phyloP scores from a whole-genome alignment of 2,888 invertebrate genomes.

The Hetaerina titia region DNA sequence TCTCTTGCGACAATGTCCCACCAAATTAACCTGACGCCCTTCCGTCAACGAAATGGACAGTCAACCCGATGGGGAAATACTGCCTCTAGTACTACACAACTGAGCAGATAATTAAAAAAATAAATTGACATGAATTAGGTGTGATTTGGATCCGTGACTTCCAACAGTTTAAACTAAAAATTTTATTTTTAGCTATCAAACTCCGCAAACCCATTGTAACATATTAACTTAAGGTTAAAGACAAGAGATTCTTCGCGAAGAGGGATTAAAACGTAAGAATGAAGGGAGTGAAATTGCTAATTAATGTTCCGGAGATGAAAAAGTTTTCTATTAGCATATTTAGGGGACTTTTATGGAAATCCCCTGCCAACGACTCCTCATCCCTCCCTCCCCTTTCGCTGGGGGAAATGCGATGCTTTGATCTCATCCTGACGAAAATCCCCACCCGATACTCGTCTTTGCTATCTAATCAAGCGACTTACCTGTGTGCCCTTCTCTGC shows the following conservation, averaged over 20 bases:
- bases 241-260: background rate
- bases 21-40: background rate
- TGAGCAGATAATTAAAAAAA: too few relatives aligned
- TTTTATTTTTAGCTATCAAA: too few relatives aligned
- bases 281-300: background rate
- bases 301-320: background rate
- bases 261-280: background rate
- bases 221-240: background rate
- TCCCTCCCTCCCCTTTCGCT: background rate
- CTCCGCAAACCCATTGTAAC: too few relatives aligned
- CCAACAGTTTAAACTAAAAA: too few relatives aligned
- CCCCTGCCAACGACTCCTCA: background rate
- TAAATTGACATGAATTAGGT: too few relatives aligned
- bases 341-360: background rate
- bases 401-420: background rate
- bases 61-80: background rate
- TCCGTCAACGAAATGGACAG: background rate
- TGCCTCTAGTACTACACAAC: background rate
- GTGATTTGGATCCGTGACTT: too few relatives aligned
- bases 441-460: background rate
- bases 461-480: slow-evolving; percentile 23
- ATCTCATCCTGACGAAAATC: background rate
- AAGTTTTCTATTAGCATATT: background rate
- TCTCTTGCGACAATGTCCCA: background rate
- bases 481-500: background rate